Conservation (phyloP, 2,797 vertebrate species). For the Anabas testudineus region DNA sequence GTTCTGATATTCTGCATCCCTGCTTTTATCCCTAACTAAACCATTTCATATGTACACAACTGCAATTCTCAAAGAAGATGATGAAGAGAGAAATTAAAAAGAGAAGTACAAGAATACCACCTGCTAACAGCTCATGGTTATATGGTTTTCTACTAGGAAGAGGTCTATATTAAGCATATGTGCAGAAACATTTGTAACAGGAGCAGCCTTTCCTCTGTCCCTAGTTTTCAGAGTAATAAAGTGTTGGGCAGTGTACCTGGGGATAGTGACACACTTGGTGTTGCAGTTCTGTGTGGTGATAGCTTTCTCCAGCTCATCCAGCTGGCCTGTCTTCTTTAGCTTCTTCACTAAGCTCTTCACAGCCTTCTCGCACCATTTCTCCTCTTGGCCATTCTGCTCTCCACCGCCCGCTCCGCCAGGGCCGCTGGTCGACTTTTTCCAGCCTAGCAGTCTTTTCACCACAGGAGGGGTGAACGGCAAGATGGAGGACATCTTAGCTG, state of each 20-base stretch:
- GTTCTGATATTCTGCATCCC: background rate
- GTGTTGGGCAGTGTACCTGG: constrained; percentile 86
- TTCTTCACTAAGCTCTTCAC: constrained; percentile 99
- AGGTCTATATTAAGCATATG: background rate
- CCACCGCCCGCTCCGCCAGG: constrained; percentile 90
- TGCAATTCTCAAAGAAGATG: background rate
- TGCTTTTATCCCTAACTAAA: constrained; percentile 3
- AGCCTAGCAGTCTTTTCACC: constrained; percentile 96
- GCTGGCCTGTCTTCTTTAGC: constrained; percentile 97
- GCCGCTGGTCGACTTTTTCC: constrained; percentile 94
- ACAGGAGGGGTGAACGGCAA: constrained; percentile 98
- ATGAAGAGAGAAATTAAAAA: constrained; percentile 12
- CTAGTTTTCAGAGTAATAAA: background rate
- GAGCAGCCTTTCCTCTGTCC: background rate
- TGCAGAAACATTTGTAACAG: constrained; percentile 4
- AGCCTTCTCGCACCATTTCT: constrained; percentile 99
- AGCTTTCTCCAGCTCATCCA: constrained; percentile 98
- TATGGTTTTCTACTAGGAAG: background rate
- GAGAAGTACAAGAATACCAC: background rate
- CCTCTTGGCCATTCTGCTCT: constrained; percentile 96
- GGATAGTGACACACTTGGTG: constrained; percentile 99
- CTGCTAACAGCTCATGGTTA: background rate
- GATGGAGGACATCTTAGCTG: constrained; percentile 94
- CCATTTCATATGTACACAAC: background rate
- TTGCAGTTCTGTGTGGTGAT: constrained; percentile 98